phyloP scores from a whole-genome alignment of 2,888 invertebrate genomes.

The Drosophila glabriapex region DNA sequence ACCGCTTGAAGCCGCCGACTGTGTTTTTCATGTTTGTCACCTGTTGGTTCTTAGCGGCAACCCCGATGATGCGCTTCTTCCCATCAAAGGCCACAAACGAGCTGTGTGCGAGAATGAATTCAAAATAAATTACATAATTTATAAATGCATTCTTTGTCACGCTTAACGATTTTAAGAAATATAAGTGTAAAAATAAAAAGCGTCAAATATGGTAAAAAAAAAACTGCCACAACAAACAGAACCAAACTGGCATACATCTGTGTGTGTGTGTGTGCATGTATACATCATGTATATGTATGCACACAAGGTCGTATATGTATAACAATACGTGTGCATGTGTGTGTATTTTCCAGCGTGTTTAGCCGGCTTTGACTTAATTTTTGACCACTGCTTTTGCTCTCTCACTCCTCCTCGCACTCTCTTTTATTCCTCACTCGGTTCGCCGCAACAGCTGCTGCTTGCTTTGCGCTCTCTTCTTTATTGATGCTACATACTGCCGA shows the following conservation, averaged over 20 bases:
- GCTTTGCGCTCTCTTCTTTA: slow-evolving; percentile 33
- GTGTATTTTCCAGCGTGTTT: slow-evolving; percentile 44
- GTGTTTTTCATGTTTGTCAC: slow-evolving; percentile 99
- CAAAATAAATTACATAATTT: not conserved
- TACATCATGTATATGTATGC: slow-evolving; percentile 12
- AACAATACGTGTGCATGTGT: slow-evolving; percentile 10
- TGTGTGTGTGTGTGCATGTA: slow-evolving; percentile 22
- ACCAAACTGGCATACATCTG: slow-evolving; percentile 10
- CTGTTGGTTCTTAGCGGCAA: slow-evolving; percentile 98
- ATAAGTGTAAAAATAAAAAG: slow-evolving; percentile 9
- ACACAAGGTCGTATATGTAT: slow-evolving; percentile 23
- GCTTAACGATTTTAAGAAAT: slow-evolving; percentile 13
- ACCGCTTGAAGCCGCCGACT: slow-evolving; percentile 95
- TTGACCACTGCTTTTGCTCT: slow-evolving; percentile 56
- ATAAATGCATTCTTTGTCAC: not conserved
- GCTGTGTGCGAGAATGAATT: slow-evolving; percentile 86
- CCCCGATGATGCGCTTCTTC: slow-evolving; percentile 96
- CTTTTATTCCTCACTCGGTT: slow-evolving; percentile 8
- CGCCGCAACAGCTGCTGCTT: slow-evolving; percentile 61
- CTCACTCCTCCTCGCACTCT: slow-evolving; percentile 5
- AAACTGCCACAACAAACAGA: slow-evolving; percentile 35
- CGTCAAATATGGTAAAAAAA: slow-evolving; percentile 59
- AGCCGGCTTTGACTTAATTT: slow-evolving; percentile 74
- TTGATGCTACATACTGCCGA: slow-evolving; percentile 54
- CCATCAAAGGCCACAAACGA: slow-evolving; percentile 98